phyloP scores from a whole-genome alignment of 1,140 invertebrate species.

The Muscidifurax raptorellus region DNA sequence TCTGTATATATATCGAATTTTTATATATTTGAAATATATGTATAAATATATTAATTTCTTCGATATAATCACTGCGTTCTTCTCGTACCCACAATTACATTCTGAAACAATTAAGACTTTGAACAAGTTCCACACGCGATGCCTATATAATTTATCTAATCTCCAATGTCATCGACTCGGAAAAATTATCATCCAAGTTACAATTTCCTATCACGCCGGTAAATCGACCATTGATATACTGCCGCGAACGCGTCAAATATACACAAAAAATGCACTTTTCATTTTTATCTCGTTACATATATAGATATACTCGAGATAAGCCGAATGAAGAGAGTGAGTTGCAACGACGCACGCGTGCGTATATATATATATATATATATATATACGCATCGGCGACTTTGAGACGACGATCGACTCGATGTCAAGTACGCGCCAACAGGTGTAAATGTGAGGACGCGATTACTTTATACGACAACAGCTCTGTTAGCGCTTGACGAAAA shows the following conservation, averaged over 20 bases:
- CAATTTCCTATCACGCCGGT: no score
- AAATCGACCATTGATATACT: background rate
- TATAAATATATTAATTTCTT: no score
- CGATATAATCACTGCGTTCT: no score
- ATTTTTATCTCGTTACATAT: background rate
- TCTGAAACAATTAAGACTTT: background rate
- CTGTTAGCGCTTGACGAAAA: no score
- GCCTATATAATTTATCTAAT: background rate
- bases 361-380: background rate
- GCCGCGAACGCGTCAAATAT: no score
- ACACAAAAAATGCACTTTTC: background rate
- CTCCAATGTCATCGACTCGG: background rate
- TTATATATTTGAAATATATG: no score
- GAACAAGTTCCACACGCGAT: background rate
- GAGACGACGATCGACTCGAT: background rate
- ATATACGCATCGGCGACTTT: background rate
- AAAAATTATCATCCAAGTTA: background rate
- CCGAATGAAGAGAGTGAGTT: background rate
- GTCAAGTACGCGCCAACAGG: background rate
- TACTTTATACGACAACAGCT: no score
- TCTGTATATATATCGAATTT: no score
- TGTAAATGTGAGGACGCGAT: no score
- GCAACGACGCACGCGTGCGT: background rate
- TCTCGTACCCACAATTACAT: no score
- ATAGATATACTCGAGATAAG: background rate